phyloP scores from a whole-genome alignment of 2,888 invertebrate species.

The Temnothorax unifasciatus region DNA sequence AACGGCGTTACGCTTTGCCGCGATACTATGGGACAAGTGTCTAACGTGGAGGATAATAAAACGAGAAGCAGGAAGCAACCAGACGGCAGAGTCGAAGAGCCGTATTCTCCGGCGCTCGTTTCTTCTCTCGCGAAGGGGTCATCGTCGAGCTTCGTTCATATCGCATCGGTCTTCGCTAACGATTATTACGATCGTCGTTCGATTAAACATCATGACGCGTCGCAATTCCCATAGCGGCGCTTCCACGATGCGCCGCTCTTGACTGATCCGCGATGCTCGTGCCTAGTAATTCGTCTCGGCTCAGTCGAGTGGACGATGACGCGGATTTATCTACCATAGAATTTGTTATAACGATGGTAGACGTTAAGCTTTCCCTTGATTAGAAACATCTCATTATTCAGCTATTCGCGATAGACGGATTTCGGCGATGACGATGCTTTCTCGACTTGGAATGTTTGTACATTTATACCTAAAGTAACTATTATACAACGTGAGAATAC shows the following conservation, averaged over 20 bases:
- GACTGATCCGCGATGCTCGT: constrained; percentile 46
- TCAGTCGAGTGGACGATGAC: constrained; percentile 38
- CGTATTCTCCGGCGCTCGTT: constrained; percentile 45
- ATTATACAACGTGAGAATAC: constrained; percentile 12
- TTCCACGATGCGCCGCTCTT: constrained; percentile 12
- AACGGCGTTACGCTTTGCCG: constrained; percentile 78
- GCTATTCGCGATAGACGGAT: constrained; percentile 41
- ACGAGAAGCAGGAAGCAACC: constrained; percentile 49
- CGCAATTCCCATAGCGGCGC: constrained; percentile 47
- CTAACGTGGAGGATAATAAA: constrained; percentile 76
- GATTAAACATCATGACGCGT: constrained; percentile 59
- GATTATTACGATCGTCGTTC: constrained; percentile 57
- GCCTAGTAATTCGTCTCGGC: constrained; percentile 43
- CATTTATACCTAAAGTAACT: constrained; percentile 19
- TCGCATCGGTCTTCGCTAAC: constrained; percentile 49
- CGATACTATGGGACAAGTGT: constrained; percentile 76
- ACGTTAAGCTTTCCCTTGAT: constrained; percentile 23
- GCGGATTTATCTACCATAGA: constrained; percentile 41
- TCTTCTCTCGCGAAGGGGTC: constrained; percentile 48
- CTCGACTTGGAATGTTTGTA: constrained; percentile 16
- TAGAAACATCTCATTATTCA: constrained; percentile 50
- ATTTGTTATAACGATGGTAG: constrained; percentile 35
- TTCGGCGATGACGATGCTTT: constrained; percentile 45
- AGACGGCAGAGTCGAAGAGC: constrained; percentile 44
- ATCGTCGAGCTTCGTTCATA: constrained; percentile 39